Evolutionary conservation across 1,140 invertebrate genomes (phyloP).

Genomic region (Scaptomyza montana): DNA sequence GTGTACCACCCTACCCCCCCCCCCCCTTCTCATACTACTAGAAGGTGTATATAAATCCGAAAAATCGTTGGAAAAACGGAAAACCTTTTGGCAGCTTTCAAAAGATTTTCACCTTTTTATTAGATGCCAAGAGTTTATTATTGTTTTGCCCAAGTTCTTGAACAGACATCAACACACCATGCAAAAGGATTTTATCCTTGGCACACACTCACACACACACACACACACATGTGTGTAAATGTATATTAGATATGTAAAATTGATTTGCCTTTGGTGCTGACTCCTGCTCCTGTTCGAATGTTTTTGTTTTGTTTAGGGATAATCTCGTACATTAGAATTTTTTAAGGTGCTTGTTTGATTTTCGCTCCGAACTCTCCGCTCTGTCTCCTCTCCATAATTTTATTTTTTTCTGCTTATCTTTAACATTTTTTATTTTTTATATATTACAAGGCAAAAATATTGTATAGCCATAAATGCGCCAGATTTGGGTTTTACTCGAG

Average conservation of each 20-base stretch:
- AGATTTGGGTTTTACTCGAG: constrained; percentile 76
- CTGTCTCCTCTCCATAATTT: constrained; percentile 17
- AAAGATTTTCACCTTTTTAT: constrained; percentile 80
- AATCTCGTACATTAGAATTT: constrained; percentile 78
- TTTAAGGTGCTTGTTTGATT: constrained; percentile 67
- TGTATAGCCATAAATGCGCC: constrained; percentile 79
- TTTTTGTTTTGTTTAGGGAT: constrained; percentile 76
- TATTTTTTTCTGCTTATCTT: constrained; percentile 32
- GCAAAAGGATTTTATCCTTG: constrained; percentile 60
- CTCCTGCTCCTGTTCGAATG: constrained; percentile 13
- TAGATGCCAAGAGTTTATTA: constrained; percentile 80
- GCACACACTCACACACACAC: constrained; percentile 4
- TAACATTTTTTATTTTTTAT: too few species aligned
- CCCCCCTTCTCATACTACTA: background rate
- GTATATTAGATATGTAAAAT: constrained; percentile 66
- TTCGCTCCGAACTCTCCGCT: constrained; percentile 5
- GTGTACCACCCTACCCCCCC: background rate
- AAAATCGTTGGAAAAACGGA: constrained; percentile 24
- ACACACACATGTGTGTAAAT: constrained; percentile 15
- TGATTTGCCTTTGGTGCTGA: constrained; percentile 65
- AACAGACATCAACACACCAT: constrained; percentile 45
- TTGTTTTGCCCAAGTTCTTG: constrained; percentile 73
- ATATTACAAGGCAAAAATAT: constrained; percentile 48
- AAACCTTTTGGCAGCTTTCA: constrained; percentile 68
- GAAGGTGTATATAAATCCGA: constrained; percentile 15